Conservation (phyloP, 2,888 invertebrate species). For the Noctua comes region DNA sequence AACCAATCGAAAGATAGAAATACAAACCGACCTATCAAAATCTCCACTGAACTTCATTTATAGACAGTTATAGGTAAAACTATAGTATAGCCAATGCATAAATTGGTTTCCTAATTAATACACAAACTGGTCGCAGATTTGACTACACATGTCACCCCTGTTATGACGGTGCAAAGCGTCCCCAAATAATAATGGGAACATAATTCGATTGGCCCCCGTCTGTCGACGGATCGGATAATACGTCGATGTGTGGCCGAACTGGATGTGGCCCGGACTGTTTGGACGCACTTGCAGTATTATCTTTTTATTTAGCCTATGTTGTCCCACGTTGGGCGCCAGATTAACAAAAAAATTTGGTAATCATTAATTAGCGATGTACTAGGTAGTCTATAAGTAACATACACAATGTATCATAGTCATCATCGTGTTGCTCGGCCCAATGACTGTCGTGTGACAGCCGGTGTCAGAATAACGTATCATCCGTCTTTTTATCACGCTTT, state of each 20-base stretch:
- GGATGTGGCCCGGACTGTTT: constrained; percentile 41
- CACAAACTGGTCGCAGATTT: constrained; percentile 77
- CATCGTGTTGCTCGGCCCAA: neutral
- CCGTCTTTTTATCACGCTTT: neutral
- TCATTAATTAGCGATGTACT: neutral
- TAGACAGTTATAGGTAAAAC: constrained; percentile 15
- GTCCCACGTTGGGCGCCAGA: neutral
- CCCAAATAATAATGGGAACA: constrained; percentile 88
- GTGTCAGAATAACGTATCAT: neutral
- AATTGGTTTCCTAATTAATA: constrained; percentile 75
- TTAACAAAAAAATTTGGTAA: neutral
- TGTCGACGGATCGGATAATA: constrained; percentile 75
- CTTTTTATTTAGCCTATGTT: neutral
- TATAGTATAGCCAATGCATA: constrained; percentile 42
- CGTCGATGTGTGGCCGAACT: constrained; percentile 52
- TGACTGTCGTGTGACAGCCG: neutral
- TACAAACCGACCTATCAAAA: constrained; percentile 1
- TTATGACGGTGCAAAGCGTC: constrained; percentile 80
- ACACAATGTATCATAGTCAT: neutral
- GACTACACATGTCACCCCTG: constrained; percentile 80
- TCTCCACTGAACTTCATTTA: constrained; percentile 29
- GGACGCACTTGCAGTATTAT: neutral
- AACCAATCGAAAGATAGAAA: neutral
- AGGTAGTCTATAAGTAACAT: neutral
- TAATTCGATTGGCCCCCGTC: constrained; percentile 88